These are phyloP conservation scores for Orchestes rusci DNA, from an alignment of 2,888 invertebrate genomes.

Conservation along the genomic window DNA sequence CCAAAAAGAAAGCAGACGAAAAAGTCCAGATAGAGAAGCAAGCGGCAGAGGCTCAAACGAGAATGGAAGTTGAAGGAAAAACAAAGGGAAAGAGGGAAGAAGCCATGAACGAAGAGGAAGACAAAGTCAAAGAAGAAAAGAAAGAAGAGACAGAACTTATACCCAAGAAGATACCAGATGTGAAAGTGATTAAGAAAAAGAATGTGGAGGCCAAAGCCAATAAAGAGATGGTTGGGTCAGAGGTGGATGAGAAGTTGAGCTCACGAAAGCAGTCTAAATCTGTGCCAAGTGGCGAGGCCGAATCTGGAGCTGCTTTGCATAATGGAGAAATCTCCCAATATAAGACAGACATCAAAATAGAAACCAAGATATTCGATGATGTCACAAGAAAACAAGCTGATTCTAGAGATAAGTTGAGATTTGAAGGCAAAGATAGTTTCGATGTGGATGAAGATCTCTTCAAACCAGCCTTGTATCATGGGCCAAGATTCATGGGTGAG, in stretches of 20 bases:
- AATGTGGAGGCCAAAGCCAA: no score
- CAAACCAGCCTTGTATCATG: conserved; percentile 36
- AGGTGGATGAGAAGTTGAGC: no score
- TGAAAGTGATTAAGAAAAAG: no score
- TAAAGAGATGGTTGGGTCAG: no score
- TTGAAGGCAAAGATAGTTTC: conserved; percentile 25
- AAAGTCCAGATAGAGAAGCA: conserved; percentile 12
- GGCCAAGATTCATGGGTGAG: conserved; percentile 45
- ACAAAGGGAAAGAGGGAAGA: conserved; percentile 9
- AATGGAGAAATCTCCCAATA: conserved; percentile 25
- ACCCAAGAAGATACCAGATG: conserved; percentile 17
- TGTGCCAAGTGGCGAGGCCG: no score
- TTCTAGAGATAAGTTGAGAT: no score
- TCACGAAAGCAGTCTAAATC: no score
- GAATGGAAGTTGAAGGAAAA: background rate
- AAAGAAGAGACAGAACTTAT: conserved; percentile 17
- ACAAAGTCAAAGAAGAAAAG: conserved; percentile 13
- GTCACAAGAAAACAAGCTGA: background rate
- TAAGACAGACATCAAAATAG: conserved; percentile 15
- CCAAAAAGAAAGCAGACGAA: conserved; percentile 10
- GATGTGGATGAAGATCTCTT: conserved; percentile 27
- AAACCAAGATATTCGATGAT: conserved; percentile 8
- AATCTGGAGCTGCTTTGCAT: no score
- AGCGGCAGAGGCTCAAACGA: conserved; percentile 5
- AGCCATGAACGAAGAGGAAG: conserved; percentile 17